Percentiles rank a stretch among this genome's conserved stretches.
Evolutionary conservation across 1,140 invertebrate genomes (phyloP).

Genomic region (Mesaphorura yosii): DNA sequence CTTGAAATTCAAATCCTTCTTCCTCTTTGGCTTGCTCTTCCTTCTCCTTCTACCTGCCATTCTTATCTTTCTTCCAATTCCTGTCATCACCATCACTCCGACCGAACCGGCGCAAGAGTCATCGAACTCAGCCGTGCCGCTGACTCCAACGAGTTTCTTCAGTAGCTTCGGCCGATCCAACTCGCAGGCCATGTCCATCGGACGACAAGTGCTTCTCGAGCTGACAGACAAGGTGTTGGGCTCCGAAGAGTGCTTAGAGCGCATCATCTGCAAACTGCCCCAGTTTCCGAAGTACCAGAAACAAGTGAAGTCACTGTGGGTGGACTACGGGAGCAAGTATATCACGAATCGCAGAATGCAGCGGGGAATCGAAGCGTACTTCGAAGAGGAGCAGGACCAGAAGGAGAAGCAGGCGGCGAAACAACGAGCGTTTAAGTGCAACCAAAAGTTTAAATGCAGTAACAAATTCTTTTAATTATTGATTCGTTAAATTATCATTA

Average conservation of each 20-base stretch:
- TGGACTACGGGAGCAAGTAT: slow-evolving; percentile 18
- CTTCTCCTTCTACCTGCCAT: slow-evolving; percentile 23
- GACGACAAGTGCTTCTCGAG: neutral
- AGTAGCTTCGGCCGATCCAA: too few relatives aligned
- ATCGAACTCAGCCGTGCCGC: too few relatives aligned
- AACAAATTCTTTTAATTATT: slow-evolving; percentile 25
- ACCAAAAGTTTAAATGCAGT: slow-evolving; percentile 28
- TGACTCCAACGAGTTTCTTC: too few relatives aligned
- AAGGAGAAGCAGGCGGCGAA: slow-evolving; percentile 4
- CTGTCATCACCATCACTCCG: slow-evolving; percentile 23
- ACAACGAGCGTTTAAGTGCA: slow-evolving; percentile 23
- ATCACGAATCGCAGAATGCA: slow-evolving; percentile 11
- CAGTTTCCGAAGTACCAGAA: slow-evolving; percentile 22
- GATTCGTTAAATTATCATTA: neutral
- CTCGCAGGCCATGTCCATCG: neutral
- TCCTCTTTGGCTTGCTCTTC: slow-evolving; percentile 23
- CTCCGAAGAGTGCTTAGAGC: slow-evolving; percentile 28
- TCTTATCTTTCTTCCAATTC: slow-evolving; percentile 25
- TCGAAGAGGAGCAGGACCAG: slow-evolving; percentile 10
- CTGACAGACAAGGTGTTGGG: slow-evolving; percentile 19
- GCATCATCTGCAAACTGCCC: slow-evolving; percentile 29
- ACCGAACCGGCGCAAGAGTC: too few relatives aligned
- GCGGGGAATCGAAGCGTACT: slow-evolving; percentile 26
- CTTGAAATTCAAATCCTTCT: slow-evolving; percentile 21
- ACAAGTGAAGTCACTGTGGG: slow-evolving; percentile 26